These are phyloP conservation scores for Miichthys miiuy DNA, from an alignment of 2,797 vertebrate species.

Conservation along the genomic window DNA sequence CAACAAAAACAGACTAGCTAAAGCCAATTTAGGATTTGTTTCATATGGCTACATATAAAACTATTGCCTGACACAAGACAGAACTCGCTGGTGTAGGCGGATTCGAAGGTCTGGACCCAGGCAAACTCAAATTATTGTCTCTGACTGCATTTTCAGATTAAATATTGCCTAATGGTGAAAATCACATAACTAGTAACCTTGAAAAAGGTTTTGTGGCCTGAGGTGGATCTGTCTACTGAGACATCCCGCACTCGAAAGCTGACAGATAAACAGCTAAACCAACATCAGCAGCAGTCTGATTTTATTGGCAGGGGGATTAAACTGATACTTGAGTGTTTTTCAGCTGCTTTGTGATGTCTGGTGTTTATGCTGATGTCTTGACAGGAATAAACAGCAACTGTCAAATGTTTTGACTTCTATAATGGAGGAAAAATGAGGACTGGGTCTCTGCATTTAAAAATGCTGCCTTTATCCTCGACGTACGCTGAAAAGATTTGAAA, in stretches of 20 bases:
- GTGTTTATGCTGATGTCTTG: conserved; percentile 28
- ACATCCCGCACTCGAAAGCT: background rate
- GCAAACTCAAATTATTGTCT: background rate
- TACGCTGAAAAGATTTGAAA: background rate
- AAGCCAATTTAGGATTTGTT: too few relatives aligned
- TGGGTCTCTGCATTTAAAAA: conserved; percentile 21
- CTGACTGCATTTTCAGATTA: background rate
- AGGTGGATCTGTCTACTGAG: background rate
- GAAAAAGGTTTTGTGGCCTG: background rate
- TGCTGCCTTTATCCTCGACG: conserved; percentile 23
- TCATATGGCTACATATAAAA: too few relatives aligned
- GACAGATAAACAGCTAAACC: background rate
- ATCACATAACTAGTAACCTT: too few relatives aligned
- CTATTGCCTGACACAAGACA: too few relatives aligned
- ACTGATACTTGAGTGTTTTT: background rate
- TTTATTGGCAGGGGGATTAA: background rate
- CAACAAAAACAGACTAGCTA: too few relatives aligned
- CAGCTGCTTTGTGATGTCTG: background rate
- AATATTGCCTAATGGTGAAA: background rate
- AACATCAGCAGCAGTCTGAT: background rate
- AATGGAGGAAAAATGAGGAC: conserved; percentile 21
- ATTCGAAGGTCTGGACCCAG: too few relatives aligned
- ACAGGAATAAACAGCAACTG: conserved; percentile 14
- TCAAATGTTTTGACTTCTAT: conserved; percentile 19
- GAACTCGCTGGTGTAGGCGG: too few relatives aligned